phyloP scores from a whole-genome alignment of 2,797 vertebrate species.

The Poeciliopsis presidionis region DNA sequence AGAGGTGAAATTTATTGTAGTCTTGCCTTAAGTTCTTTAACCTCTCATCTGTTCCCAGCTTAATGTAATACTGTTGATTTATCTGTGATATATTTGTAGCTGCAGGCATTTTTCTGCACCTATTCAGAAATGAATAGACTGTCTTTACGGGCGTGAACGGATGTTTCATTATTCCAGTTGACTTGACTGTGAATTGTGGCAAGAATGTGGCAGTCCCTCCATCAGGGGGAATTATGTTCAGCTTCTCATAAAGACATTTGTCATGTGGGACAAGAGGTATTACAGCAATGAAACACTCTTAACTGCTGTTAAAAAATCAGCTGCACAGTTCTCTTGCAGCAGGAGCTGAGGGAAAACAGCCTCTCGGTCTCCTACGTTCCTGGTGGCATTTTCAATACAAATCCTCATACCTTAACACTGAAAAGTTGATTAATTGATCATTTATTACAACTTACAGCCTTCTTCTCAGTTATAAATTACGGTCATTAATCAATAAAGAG shows the following conservation, averaged over 20 bases:
- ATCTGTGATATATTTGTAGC: slow-evolving; percentile 95
- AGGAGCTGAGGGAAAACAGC: slow-evolving; percentile 87
- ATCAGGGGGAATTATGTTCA: slow-evolving; percentile 93
- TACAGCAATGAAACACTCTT: slow-evolving; percentile 92
- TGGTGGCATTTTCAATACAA: slow-evolving; percentile 82
- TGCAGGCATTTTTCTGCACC: slow-evolving; percentile 84
- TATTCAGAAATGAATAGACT: slow-evolving; percentile 91
- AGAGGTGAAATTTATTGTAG: slow-evolving; percentile 89
- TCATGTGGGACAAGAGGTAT: slow-evolving; percentile 92
- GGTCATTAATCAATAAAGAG: slow-evolving; percentile 99
- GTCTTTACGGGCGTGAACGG: slow-evolving; percentile 84
- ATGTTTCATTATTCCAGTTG: slow-evolving; percentile 90
- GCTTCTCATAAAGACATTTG: slow-evolving; percentile 89
- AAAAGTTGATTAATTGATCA: slow-evolving; percentile 99
- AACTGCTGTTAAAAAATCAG: slow-evolving; percentile 85
- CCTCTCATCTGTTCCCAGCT: slow-evolving; percentile 88
- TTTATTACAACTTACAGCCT: slow-evolving; percentile 97
- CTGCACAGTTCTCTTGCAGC: slow-evolving; percentile 81
- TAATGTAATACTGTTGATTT: slow-evolving; percentile 99
- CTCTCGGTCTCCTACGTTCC: slow-evolving; percentile 84
- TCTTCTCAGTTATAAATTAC: slow-evolving; percentile 99
- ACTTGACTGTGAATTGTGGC: slow-evolving; percentile 84
- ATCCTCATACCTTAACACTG: slow-evolving; percentile 96
- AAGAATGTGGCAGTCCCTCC: slow-evolving; percentile 85
- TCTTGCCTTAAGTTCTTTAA: slow-evolving; percentile 89